Evolutionary conservation across 2,888 invertebrate species (phyloP).

Genomic region (Noctua comes): DNA sequence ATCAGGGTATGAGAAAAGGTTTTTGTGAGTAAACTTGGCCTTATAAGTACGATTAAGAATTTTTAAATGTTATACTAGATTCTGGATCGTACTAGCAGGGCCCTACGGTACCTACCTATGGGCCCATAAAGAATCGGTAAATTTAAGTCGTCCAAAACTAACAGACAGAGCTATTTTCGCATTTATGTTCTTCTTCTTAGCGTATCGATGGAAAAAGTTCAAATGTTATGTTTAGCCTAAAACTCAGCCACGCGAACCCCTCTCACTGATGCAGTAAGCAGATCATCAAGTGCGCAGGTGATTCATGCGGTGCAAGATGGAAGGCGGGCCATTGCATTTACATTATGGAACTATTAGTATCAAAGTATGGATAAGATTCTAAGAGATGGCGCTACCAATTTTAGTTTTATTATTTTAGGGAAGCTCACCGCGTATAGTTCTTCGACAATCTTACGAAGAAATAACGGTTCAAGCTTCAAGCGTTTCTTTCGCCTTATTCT

Average conservation of each 20-base stretch:
- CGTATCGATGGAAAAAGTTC: too few relatives aligned
- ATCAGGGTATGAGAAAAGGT: background rate
- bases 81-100: background rate
- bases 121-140: too few relatives aligned
- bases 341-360: background rate
- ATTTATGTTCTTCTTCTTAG: too few relatives aligned
- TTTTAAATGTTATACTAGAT: background rate
- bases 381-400: background rate
- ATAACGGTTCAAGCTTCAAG: background rate
- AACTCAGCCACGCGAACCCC: too few relatives aligned
- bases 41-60: too few relatives aligned
- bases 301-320: too few relatives aligned
- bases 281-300: too few relatives aligned
- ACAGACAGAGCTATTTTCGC: background rate
- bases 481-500: background rate
- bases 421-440: background rate
- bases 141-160: background rate
- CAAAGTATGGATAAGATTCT: background rate
- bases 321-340: too few relatives aligned
- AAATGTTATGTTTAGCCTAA: too few relatives aligned
- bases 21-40: background rate
- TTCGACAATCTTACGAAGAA: background rate
- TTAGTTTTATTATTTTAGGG: background rate
- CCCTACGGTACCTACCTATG: too few relatives aligned
- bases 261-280: too few relatives aligned